Conservation (phyloP, 1,140 invertebrate genomes). For the Bombyx mori region DNA sequence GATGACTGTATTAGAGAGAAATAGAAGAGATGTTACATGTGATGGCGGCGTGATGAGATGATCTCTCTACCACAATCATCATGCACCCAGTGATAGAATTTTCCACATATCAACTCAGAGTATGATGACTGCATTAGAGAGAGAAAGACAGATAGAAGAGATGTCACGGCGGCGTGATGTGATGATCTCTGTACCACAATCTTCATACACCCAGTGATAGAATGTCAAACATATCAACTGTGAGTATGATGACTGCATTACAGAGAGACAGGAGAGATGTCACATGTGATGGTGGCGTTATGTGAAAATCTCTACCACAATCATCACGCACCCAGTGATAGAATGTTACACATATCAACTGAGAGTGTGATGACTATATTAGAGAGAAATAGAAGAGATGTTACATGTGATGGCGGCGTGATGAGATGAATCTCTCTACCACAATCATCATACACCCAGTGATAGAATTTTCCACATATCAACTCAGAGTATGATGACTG, state of each 20-base stretch:
- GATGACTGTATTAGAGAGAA: slow-evolving; percentile 8
- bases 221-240: slow-evolving; percentile 21
- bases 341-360: slow-evolving; percentile 24
- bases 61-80: slow-evolving; percentile 7
- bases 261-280: neutral
- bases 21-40: neutral
- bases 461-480: slow-evolving; percentile 24
- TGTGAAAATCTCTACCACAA: slow-evolving; percentile 1
- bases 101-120: slow-evolving; percentile 24
- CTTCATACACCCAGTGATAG: slow-evolving; percentile 36
- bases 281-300: no score
- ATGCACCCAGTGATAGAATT: slow-evolving; percentile 35
- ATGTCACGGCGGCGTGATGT: no score
- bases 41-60: slow-evolving; percentile 1
- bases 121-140: slow-evolving; percentile 10
- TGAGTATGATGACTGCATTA: slow-evolving; percentile 12
- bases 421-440: slow-evolving; percentile 2
- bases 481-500: slow-evolving; percentile 18
- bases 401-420: slow-evolving; percentile 7
- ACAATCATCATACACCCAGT: slow-evolving; percentile 26
- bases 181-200: neutral
- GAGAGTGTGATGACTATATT: slow-evolving; percentile 14
- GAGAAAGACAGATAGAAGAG: neutral
- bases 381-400: neutral
- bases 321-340: slow-evolving; percentile 25